phyloP scores from a whole-genome alignment of 2,888 invertebrate species.

The Glyphotaelius pellucidus region DNA sequence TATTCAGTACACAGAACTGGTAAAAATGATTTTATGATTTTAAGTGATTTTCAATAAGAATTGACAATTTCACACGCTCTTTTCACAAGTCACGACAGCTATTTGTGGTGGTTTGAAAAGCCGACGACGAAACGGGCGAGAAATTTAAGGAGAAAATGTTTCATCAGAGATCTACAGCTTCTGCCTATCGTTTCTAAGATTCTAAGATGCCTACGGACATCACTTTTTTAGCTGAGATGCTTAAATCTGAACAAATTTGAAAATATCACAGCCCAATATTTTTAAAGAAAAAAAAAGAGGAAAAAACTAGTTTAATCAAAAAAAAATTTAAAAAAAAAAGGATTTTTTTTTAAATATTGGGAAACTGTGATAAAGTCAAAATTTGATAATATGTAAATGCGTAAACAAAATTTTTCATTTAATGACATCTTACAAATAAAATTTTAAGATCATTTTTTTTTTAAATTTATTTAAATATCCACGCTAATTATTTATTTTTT shows the following conservation, averaged over 20 bases:
- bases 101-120: not conserved
- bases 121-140: not conserved
- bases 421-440: constrained; percentile 6
- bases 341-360: not conserved
- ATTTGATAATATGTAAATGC: constrained; percentile 18
- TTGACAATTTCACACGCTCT: not conserved
- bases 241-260: constrained; percentile 28
- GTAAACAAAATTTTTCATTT: not conserved
- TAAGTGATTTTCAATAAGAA: not conserved
- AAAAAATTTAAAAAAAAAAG: too few relatives aligned
- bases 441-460: constrained; percentile 12
- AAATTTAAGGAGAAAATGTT: not conserved
- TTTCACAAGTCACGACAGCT: not conserved
- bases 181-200: constrained; percentile 3
- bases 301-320: not conserved
- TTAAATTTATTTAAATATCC: constrained; percentile 29
- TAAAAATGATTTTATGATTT: too few relatives aligned
- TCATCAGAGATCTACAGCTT: not conserved
- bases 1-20: too few relatives aligned
- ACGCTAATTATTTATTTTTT: constrained; percentile 40
- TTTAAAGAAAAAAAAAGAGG: not conserved
- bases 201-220: not conserved
- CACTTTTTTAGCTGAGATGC: constrained; percentile 22
- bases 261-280: constrained; percentile 32
- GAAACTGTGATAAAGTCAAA: constrained; percentile 24